Conservation (phyloP, 2,113 vertebrate species). For the Indicator indicator region DNA sequence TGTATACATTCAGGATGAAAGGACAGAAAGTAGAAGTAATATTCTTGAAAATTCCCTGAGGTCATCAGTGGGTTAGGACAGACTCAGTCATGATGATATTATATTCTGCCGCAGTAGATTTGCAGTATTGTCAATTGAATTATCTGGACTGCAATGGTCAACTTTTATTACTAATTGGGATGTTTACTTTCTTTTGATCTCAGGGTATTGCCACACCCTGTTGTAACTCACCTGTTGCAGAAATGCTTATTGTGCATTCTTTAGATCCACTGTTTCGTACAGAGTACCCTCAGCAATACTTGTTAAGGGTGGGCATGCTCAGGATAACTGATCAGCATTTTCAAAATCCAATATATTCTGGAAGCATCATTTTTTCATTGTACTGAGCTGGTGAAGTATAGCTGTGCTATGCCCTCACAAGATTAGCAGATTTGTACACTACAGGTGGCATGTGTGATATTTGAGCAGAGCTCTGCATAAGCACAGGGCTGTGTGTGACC, state of each 20-base stretch:
- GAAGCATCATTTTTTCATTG: neutral
- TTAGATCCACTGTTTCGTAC: rapidly evolving
- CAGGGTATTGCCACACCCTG: neutral
- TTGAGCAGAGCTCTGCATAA: neutral
- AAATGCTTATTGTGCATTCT: neutral
- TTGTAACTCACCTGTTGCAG: neutral
- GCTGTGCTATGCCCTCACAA: neutral
- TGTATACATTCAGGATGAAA: constrained; percentile 25
- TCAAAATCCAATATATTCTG: neutral
- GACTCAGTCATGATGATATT: neutral
- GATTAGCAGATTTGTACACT: neutral
- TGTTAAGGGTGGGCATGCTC: neutral
- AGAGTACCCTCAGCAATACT: neutral
- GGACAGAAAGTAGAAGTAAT: constrained; percentile 41
- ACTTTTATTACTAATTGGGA: neutral
- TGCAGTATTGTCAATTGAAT: constrained; percentile 31
- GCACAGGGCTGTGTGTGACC: neutral
- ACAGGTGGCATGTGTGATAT: rapidly evolving
- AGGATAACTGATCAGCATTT: neutral
- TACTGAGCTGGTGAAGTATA: neutral
- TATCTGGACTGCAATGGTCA: constrained; percentile 11
- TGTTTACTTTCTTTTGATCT: neutral
- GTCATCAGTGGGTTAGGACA: constrained; percentile 49
- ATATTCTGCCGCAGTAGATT: constrained; percentile 33
- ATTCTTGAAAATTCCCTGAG: constrained; percentile 57